Evolutionary conservation across 2,113 vertebrate species (phyloP), one percentile per base, ranked within the genome.

Genomic region (Gopherus flavomarginatus): DNA sequence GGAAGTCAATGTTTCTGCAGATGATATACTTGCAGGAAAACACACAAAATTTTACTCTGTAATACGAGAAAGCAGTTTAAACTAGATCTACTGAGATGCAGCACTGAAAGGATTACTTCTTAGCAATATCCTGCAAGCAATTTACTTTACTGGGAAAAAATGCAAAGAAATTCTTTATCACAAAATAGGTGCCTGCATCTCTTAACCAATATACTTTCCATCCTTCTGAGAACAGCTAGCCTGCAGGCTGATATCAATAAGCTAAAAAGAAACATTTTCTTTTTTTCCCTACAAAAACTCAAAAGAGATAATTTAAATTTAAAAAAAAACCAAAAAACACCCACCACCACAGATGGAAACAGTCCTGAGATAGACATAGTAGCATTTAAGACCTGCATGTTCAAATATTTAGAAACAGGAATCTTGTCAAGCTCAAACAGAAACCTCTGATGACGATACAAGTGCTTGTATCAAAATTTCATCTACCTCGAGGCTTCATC

Each of bases 151-250:
- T 91, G 47, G 62, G 83, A 85, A 97, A 97, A 98, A 96, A 90
- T 81, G 78, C 89, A 94, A 97, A 97, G 89, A 92, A 52, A 97
- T 69, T 83, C 94, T 97, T 97, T 97, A 98, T 97, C 90, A 98
- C 96, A 98, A 97, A 97, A 96, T 97, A 98, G 81, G 84, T 97
- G 96, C 17, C 26, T 93, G 21, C 50, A 96, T 91, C 92, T 97
- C 94, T 92, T 90, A 29, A 88, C 92, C 95, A 96, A 95, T 96
- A 97, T 97, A 97, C 72, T 85, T 90, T 90, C 57, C 82, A 93
- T 88, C 87, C 77, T 92, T 86, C 86, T 94, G 94, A 96, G 79
- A 97, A 96, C 17, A 75, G 49, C 84, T 94, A 93, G 79, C 90
- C n/a, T 81, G 38, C 57, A 81, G 94, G 38, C 44, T 88, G 84